Conservation (phyloP, 2,797 vertebrate genomes). For the Delichon dasypus region DNA sequence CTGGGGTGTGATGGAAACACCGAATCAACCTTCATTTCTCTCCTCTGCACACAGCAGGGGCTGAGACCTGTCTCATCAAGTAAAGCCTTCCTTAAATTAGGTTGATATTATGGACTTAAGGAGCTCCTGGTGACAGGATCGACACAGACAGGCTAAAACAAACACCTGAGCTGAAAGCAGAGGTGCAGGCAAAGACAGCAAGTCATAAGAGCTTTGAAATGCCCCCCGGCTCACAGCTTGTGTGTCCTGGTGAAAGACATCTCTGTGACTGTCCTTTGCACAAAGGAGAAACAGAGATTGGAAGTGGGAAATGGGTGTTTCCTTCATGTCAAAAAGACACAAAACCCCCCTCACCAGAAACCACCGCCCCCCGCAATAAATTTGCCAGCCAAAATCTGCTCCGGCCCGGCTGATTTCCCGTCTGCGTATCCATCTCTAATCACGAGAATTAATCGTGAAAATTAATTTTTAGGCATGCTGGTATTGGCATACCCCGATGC, state of each 20-base stretch:
- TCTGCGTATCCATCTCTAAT: background rate
- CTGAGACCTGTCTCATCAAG: background rate
- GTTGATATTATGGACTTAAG: constrained; percentile 32
- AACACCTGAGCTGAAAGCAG: constrained; percentile 33
- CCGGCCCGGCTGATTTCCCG: background rate
- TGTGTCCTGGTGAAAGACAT: background rate
- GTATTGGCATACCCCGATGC: background rate
- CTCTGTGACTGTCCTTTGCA: background rate
- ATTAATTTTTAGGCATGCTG: background rate
- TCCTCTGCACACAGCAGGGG: background rate
- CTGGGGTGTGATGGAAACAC: background rate
- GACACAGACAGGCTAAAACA: constrained; percentile 18
- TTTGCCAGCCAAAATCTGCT: background rate
- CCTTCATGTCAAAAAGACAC: background rate
- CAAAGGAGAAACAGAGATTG: background rate
- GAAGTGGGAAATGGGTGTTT: background rate
- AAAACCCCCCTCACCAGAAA: background rate
- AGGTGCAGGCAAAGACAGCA: background rate
- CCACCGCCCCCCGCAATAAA: background rate
- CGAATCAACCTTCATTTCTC: background rate
- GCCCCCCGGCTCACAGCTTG: background rate
- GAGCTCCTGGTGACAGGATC: constrained; percentile 17
- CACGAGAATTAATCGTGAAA: background rate
- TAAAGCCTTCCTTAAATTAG: constrained; percentile 32
- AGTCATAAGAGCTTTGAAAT: background rate